Conservation (phyloP, 2,888 invertebrate genomes). For the Morpho deidamia region DNA sequence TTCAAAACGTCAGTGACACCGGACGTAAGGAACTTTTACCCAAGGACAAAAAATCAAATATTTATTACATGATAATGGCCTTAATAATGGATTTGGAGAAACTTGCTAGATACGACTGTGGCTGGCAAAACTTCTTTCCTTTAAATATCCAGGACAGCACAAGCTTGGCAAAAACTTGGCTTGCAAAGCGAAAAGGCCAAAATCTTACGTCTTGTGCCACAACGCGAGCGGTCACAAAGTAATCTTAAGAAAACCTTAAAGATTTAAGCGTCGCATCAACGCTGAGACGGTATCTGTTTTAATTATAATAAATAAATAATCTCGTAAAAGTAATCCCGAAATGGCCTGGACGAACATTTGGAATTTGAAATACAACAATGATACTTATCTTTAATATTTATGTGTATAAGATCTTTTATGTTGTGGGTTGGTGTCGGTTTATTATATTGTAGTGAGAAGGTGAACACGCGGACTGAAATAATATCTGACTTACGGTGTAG, state of each 20-base stretch:
- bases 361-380: slow-evolving; percentile 18
- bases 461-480: no score
- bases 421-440: not conserved
- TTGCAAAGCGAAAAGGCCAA: not conserved
- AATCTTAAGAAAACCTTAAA: slow-evolving; percentile 33
- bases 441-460: not conserved
- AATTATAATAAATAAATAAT: slow-evolving; percentile 35
- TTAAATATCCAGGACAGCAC: no score
- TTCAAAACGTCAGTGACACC: no score
- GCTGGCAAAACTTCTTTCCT: no score
- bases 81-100: no score
- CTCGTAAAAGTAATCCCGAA: slow-evolving; percentile 23
- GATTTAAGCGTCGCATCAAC: slow-evolving; percentile 29
- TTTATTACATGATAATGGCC: no score
- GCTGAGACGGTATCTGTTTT: slow-evolving; percentile 29
- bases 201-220: slow-evolving; percentile 20
- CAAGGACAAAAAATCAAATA: no score
- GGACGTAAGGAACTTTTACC: no score
- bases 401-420: not conserved
- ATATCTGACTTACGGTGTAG: no score
- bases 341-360: slow-evolving; percentile 16
- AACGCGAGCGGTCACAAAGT: slow-evolving; percentile 18
- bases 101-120: no score
- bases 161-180: no score
- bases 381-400: slow-evolving; percentile 20